phyloP scores from a whole-genome alignment of 2,113 vertebrate species.

The Neogobius melanostomus region DNA sequence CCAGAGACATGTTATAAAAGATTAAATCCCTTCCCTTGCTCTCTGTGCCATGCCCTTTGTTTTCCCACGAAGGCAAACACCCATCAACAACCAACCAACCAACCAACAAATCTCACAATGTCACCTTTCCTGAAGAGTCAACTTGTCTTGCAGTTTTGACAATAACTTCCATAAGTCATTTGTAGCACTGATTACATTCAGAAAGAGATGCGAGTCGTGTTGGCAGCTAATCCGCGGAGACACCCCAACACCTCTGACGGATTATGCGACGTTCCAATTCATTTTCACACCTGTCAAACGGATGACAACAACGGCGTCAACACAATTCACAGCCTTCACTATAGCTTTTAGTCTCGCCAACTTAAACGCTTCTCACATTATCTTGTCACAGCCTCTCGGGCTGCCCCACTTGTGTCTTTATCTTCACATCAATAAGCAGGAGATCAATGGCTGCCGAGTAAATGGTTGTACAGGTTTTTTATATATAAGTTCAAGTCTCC shows the following conservation, averaged over 20 bases:
- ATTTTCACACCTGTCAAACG: slow-evolving; percentile 44
- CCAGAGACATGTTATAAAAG: too few relatives aligned
- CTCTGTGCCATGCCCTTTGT: background rate
- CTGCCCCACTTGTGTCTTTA: background rate
- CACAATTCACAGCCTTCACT: slow-evolving; percentile 7
- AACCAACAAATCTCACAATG: background rate
- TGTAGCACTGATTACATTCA: slow-evolving; percentile 25
- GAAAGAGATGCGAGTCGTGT: slow-evolving; percentile 20
- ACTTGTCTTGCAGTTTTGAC: slow-evolving; percentile 9
- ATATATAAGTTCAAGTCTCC: too few relatives aligned
- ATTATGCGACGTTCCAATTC: slow-evolving; percentile 46
- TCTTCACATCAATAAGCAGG: background rate
- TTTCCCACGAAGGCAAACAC: background rate
- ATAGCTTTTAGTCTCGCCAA: background rate
- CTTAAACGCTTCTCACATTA: slow-evolving; percentile 9
- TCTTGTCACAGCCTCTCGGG: background rate
- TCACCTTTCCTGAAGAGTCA: background rate
- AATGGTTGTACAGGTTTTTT: too few relatives aligned
- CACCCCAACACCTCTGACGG: slow-evolving; percentile 28
- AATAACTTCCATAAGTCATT: background rate
- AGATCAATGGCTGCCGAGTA: too few relatives aligned
- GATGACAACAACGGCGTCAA: slow-evolving; percentile 24
- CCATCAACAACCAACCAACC: background rate
- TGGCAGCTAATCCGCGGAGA: slow-evolving; percentile 43
- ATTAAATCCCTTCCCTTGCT: too few relatives aligned